Evolutionary conservation across 2,113 vertebrate genomes (phyloP), one percentile per base, ranked within the genome.

Genomic region (Rhabdornis inornatus): DNA sequence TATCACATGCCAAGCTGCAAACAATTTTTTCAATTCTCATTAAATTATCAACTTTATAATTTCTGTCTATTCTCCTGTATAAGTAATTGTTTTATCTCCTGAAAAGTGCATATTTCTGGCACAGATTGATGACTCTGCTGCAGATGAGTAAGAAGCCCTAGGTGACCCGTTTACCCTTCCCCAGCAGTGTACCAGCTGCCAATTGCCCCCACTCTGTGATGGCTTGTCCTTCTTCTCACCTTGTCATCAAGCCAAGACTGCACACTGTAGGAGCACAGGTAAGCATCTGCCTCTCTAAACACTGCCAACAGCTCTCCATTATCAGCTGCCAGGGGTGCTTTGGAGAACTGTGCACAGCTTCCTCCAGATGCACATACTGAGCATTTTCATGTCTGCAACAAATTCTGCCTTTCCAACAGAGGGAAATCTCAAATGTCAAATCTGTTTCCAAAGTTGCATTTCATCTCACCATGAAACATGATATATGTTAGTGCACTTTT

Each of bases 161-260:
- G 96, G 97, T 97, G 96, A 98, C 98, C 97, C 83, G 4, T 97
- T 98, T 98, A 97, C 97, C 97, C 97, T 98, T 98, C 84, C 94
- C 90, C 47, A 84, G 93, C 95, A 97, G 94, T 90, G 86, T 96
- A 96, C 94, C 97, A 97, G 96, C 96, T 98, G 98, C 96, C 98
- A 97, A 98, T 96, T 98, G 97, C 97, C 97, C 97, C 93, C 97
- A 95, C 95, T 96, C 97, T 96, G 97, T 24, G 96, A 97, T 74
- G 95, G 77, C 92, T 97, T 98, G 97, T 98, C 98, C 97, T 98
- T 98, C 98, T 96, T 96, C 91, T 98, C 97, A 98, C 97, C 97
- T 98, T 98, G 98, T 98, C 98, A 97, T 94, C 42, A 76, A 97
- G 97, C 98, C 98, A 98, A 97, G 95, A 87, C 84, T 97, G 87